A percentile compares a stretch with the other conserved stretches of the same genome.
Evolutionary conservation across 2,888 invertebrate species (phyloP).

Genomic region (Mactromeris polynyma): DNA sequence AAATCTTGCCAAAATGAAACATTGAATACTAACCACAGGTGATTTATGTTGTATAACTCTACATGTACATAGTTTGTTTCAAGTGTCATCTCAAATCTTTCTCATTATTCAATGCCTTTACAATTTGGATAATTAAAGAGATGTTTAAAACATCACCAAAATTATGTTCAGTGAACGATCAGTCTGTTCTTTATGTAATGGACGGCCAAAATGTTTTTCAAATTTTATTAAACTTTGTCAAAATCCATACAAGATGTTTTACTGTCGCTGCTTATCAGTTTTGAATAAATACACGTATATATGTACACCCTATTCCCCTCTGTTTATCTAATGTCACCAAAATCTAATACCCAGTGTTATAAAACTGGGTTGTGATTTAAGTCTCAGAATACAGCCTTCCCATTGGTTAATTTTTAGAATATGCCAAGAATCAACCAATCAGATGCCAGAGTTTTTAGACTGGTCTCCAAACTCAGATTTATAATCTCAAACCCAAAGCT

Average conservation of each 20-base stretch:
- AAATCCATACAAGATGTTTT: neutral
- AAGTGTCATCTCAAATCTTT: neutral
- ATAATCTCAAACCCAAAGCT: neutral
- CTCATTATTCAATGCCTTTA: neutral
- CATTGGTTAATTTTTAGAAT: too few relatives aligned
- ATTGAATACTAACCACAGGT: neutral
- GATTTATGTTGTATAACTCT: neutral
- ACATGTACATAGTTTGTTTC: neutral
- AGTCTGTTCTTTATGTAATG: neutral
- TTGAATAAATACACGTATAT: neutral
- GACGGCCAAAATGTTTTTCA: neutral
- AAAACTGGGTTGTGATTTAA: too few relatives aligned
- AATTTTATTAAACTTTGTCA: neutral
- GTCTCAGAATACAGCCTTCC: too few relatives aligned
- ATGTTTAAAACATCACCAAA: neutral
- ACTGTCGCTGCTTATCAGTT: neutral
- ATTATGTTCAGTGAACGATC: neutral
- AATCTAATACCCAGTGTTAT: too few relatives aligned
- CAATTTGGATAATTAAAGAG: neutral
- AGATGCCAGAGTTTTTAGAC: too few relatives aligned
- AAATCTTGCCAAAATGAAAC: neutral
- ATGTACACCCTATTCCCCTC: neutral
- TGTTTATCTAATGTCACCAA: too few relatives aligned
- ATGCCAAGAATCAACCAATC: too few relatives aligned
- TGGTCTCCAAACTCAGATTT: too few relatives aligned